Evolutionary conservation across 2,888 invertebrate genomes (phyloP).

Genomic region (Sphecodes monilicornis): DNA sequence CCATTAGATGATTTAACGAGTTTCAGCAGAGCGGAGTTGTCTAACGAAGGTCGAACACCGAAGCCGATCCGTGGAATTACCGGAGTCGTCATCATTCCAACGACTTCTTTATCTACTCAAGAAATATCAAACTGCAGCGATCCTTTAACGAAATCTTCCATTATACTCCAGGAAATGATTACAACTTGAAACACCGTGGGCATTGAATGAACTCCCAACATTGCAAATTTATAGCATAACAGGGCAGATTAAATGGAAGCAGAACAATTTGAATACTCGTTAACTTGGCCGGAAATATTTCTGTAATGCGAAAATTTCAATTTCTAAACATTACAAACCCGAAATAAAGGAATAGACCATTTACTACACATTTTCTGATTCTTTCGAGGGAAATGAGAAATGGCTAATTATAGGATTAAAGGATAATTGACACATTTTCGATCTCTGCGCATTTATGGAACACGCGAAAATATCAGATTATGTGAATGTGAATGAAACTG

Average conservation of each 20-base stretch:
- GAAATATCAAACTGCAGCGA: conserved; percentile 34
- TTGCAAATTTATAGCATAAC: background rate
- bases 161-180: background rate
- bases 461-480: background rate
- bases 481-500: background rate
- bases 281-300: background rate
- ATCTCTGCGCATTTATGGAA: background rate
- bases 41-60: conserved; percentile 49
- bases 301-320: background rate
- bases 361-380: background rate
- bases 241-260: background rate
- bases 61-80: conserved; percentile 33
- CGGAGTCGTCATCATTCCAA: conserved; percentile 29
- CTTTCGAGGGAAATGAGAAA: background rate
- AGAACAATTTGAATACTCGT: background rate
- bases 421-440: background rate
- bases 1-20: conserved; percentile 57
- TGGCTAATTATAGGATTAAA: background rate
- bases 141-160: conserved; percentile 22
- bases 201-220: background rate
- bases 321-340: background rate
- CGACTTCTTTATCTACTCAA: conserved; percentile 37
- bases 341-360: background rate
- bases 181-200: background rate
- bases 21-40: conserved; percentile 44